phyloP scores from a whole-genome alignment of 2,113 vertebrate species.

The Phoxinus phoxinus region DNA sequence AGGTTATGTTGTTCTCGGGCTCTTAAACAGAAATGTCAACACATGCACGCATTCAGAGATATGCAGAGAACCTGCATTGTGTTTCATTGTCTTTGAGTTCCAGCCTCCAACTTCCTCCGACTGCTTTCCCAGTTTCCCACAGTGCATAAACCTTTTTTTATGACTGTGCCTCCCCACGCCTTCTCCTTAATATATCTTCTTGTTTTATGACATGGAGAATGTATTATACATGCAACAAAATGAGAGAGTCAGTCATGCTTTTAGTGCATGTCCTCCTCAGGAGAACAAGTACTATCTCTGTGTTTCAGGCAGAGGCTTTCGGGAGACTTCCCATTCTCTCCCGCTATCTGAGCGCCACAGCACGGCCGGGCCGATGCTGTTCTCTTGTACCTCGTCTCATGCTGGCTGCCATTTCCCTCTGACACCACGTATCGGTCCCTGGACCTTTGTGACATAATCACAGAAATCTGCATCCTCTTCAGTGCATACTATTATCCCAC shows the following conservation, averaged over 20 bases:
- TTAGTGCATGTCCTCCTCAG: conserved; percentile 30
- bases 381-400: background rate
- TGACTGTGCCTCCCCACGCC: conserved; percentile 20
- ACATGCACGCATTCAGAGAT: background rate
- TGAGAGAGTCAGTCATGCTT: conserved; percentile 33
- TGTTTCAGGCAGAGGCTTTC: conserved; percentile 22
- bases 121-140: background rate
- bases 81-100: conserved; percentile 26
- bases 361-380: conserved; percentile 7
- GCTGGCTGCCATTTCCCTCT: conserved; percentile 15
- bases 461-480: conserved; percentile 1
- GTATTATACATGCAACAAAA: conserved; percentile 46
- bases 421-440: conserved; percentile 26
- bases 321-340: conserved; percentile 33
- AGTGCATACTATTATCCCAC: background rate
- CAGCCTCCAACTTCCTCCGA: conserved; percentile 11
- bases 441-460: conserved; percentile 3
- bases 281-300: conserved; percentile 20
- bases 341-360: conserved; percentile 29
- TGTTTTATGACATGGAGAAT: conserved; percentile 44
- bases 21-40: background rate
- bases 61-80: background rate
- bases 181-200: conserved; percentile 41
- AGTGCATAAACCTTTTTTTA: conserved; percentile 45
- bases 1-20: background rate